Conservation (phyloP, 2,797 vertebrate species). For the Arremon aurantiirostris region DNA sequence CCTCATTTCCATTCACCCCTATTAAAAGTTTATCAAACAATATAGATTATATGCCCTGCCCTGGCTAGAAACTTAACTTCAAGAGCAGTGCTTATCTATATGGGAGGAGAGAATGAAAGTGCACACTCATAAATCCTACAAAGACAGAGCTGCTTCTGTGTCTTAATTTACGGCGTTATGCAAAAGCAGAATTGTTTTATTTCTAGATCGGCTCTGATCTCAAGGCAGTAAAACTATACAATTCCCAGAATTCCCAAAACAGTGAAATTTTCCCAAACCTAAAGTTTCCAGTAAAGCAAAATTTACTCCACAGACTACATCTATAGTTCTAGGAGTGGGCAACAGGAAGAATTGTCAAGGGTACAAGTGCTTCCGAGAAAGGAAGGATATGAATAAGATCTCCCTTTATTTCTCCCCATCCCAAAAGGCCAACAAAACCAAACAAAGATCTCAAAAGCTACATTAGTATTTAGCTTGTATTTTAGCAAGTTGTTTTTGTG, state of each 20-base stretch:
- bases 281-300: conserved; percentile 3
- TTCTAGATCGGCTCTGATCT: background rate
- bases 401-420: background rate
- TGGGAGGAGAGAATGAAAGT: background rate
- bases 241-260: background rate
- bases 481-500: conserved; percentile 15
- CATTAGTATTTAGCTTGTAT: background rate
- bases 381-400: conserved; percentile 66
- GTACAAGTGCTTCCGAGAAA: conserved; percentile 45
- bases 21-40: background rate
- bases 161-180: background rate
- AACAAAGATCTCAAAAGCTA: background rate
- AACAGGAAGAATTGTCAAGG: conserved; percentile 37
- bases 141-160: background rate
- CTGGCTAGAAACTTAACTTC: background rate
- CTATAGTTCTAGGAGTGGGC: background rate
- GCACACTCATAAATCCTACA: background rate
- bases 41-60: background rate
- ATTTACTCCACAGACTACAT: background rate
- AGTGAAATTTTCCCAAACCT: background rate
- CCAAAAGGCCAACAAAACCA: conserved; percentile 18
- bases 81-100: background rate
- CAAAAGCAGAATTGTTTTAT: background rate
- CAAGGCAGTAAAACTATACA: background rate
- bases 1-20: background rate